These are phyloP conservation scores for Amphibalanus amphitrite DNA, from an alignment of 1,140 invertebrate species.

Conservation along the genomic window DNA sequence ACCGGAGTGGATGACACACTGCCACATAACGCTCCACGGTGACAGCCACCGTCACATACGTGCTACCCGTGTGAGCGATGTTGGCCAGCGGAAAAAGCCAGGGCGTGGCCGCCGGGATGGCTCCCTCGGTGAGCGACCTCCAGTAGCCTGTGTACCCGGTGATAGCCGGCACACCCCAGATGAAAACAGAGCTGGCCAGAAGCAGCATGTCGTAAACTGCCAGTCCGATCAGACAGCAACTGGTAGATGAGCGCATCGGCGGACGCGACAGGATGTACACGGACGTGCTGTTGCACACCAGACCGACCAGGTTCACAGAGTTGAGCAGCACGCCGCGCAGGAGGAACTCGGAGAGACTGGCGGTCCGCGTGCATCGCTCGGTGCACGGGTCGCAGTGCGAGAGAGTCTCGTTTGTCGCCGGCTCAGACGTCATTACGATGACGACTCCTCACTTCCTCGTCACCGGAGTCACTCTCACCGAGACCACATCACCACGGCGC, in stretches of 20 bases:
- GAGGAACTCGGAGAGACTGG: no score
- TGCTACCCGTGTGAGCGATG: conserved; percentile 62
- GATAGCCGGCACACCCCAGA: conserved; percentile 69
- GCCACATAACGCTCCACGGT: conserved; percentile 91
- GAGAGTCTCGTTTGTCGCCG: no score
- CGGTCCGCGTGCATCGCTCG: no score
- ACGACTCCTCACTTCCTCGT: no score
- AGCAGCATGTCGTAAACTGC: conserved; percentile 79
- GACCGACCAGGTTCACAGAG: conserved; percentile 58
- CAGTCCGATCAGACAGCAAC: conserved; percentile 74
- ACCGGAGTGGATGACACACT: conserved; percentile 79
- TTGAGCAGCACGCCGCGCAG: conserved; percentile 68
- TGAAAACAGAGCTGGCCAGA: conserved; percentile 63
- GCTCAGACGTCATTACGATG: no score
- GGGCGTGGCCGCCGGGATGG: conserved; percentile 61
- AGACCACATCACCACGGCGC: no score
- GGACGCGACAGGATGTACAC: conserved; percentile 77
- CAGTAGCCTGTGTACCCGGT: conserved; percentile 67
- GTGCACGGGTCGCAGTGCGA: no score
- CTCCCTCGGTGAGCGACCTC: conserved; percentile 38
- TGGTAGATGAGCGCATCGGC: conserved; percentile 86
- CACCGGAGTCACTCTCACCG: no score
- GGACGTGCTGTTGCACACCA: conserved; percentile 73
- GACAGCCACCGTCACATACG: conserved; percentile 86
- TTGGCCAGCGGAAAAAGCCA: conserved; percentile 70